These are phyloP conservation scores for Brachyptera putata DNA, from an alignment of 2,888 invertebrate genomes.

Conservation along the genomic window DNA sequence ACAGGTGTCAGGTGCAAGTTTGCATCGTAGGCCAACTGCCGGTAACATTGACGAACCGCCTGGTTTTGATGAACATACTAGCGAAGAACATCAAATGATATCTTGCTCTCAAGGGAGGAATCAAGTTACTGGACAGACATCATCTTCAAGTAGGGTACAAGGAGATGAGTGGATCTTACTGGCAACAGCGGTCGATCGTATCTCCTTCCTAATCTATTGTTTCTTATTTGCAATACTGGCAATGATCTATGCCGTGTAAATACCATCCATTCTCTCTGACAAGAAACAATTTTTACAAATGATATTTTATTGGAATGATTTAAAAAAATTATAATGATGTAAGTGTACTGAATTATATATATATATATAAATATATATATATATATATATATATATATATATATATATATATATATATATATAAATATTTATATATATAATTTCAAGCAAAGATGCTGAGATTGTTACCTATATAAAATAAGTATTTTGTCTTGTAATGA, in stretches of 20 bases:
- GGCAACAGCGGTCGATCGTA: slow-evolving; percentile 59
- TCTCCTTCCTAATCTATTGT: slow-evolving; percentile 55
- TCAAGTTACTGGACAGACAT: background rate
- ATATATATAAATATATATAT: no score
- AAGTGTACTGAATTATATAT: no score
- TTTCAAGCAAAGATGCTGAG: no score
- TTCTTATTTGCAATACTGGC: slow-evolving; percentile 52
- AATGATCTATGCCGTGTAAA: slow-evolving; percentile 47
- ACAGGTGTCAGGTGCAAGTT: background rate
- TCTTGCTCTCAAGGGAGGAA: background rate
- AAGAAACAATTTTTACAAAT: no score
- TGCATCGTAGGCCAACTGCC: slow-evolving; percentile 17
- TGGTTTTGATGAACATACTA: slow-evolving; percentile 43
- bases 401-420: no score
- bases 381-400: no score
- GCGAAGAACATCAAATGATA: slow-evolving; percentile 45
- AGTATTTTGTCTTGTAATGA: no score
- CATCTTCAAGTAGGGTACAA: slow-evolving; percentile 35
- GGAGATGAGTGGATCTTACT: slow-evolving; percentile 58
- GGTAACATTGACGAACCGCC: slow-evolving; percentile 42
- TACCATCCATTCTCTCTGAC: no score
- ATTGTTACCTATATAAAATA: no score
- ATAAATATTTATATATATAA: no score
- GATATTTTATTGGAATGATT: no score
- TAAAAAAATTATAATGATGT: no score